A percentile compares a stretch with the other conserved stretches of the same genome.
Evolutionary conservation across 2,797 vertebrate species (phyloP).

Genomic region (Smutsia gigantea): DNA sequence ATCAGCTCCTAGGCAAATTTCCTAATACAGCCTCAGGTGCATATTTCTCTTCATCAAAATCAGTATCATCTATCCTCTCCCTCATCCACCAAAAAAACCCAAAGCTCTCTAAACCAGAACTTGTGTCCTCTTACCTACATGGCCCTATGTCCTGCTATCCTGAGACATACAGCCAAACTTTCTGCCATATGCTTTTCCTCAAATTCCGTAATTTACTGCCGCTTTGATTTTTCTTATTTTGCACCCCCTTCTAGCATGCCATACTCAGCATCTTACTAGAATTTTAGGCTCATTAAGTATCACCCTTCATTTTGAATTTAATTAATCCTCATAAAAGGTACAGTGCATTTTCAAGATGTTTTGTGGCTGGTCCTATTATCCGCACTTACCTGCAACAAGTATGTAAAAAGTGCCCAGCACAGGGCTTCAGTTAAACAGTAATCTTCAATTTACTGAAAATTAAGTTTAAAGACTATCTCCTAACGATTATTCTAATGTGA

Average conservation of each 20-base stretch:
- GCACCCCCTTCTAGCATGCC: background rate
- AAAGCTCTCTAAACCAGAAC: background rate
- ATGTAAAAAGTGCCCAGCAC: background rate
- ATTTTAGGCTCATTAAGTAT: background rate
- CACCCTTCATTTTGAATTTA: background rate
- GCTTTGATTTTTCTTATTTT: background rate
- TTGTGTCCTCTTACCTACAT: background rate
- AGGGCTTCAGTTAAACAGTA: background rate
- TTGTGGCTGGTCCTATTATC: background rate
- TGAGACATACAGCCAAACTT: background rate
- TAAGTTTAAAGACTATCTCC: background rate
- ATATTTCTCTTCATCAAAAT: background rate
- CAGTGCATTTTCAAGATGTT: background rate
- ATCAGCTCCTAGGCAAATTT: background rate
- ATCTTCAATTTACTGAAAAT: background rate
- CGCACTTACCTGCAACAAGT: background rate
- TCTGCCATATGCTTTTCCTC: background rate
- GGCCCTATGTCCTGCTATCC: background rate
- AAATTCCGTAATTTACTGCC: background rate
- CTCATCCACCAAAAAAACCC: background rate
- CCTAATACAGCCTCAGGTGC: background rate
- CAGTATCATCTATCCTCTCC: background rate
- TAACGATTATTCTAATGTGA: background rate
- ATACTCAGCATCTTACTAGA: background rate
- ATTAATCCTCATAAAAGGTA: background rate